Conservation (phyloP, 1,140 invertebrate species). For the Zeugodacus cucurbitae region DNA sequence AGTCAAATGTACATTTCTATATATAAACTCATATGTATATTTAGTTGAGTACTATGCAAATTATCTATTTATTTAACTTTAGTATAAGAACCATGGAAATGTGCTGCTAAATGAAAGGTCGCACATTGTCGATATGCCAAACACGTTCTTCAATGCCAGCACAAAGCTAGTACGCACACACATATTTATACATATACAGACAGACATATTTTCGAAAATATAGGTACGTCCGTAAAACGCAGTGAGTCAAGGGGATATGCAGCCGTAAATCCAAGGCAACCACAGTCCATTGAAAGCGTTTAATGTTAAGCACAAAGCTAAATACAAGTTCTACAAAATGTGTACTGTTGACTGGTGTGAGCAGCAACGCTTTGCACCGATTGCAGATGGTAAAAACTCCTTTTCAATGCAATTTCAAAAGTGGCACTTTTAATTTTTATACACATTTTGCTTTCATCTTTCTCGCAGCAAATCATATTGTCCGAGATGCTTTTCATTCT, state of each 20-base stretch:
- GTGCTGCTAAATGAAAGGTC: conserved; percentile 25
- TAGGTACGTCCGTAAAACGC: neutral
- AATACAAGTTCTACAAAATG: neutral
- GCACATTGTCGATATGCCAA: conserved; percentile 24
- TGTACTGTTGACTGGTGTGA: neutral
- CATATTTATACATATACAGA: neutral
- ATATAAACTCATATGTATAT: neutral
- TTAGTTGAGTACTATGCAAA: neutral
- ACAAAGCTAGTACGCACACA: neutral
- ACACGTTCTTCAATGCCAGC: conserved; percentile 28
- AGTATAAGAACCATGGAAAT: conserved; percentile 15
- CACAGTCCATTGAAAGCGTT: neutral
- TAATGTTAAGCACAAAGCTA: neutral
- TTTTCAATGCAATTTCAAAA: neutral
- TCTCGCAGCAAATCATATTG: neutral
- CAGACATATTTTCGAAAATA: neutral
- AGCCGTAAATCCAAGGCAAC: neutral
- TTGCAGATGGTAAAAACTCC: neutral
- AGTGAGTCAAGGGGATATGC: neutral
- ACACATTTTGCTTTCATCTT: neutral
- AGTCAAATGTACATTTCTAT: neutral
- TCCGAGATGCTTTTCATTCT: neutral
- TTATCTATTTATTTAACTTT: conserved; percentile 6
- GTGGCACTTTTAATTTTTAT: neutral
- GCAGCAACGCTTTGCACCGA: neutral